These are phyloP conservation scores for Pangasianodon gigas DNA, from an alignment of 2,113 vertebrate species.

Conservation along the genomic window DNA sequence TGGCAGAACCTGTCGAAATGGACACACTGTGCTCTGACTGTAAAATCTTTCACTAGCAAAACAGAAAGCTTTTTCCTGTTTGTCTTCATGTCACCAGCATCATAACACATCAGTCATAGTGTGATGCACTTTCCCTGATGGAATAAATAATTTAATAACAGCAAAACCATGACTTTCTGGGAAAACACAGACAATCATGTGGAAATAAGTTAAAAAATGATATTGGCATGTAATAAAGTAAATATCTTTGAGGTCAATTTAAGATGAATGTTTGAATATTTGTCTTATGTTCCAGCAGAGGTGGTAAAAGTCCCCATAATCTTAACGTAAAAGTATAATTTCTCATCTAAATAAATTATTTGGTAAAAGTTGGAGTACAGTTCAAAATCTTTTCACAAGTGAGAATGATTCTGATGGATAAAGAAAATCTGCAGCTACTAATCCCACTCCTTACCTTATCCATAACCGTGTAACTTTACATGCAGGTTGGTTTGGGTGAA, in stretches of 20 bases:
- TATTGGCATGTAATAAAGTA: neutral
- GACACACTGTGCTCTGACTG: neutral
- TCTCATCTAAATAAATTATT: neutral
- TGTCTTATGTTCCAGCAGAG: neutral
- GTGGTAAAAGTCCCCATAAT: neutral
- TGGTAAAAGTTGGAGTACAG: neutral
- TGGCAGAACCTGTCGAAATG: neutral
- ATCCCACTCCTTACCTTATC: neutral
- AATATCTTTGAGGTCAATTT: neutral
- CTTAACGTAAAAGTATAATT: too few species aligned
- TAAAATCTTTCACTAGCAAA: slow-evolving; percentile 8
- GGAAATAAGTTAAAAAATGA: too few species aligned
- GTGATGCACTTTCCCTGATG: neutral
- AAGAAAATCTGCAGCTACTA: neutral
- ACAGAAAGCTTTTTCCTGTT: neutral
- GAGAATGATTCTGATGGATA: neutral
- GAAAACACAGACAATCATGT: neutral
- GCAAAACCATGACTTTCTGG: neutral
- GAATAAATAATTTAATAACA: neutral
- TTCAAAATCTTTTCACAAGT: neutral
- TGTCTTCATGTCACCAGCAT: slow-evolving; percentile 1
- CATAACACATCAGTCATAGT: slow-evolving; percentile 8
- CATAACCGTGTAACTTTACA: neutral
- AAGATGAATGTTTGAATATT: neutral
- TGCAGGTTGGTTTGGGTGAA: neutral